Conservation (phyloP, 2,888 invertebrate genomes). For the Ctenicera cuprea region DNA sequence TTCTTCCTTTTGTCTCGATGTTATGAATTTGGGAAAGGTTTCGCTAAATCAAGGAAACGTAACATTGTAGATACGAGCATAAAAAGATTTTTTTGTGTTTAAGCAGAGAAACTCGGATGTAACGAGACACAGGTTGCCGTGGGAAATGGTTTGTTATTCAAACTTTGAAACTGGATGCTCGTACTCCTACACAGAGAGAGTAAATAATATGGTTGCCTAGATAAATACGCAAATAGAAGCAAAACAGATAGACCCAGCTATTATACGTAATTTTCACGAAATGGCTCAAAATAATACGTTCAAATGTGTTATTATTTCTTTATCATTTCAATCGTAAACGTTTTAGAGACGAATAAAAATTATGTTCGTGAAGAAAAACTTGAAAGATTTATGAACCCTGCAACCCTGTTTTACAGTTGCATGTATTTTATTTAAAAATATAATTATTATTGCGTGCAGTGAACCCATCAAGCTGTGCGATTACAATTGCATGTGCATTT, state of each 20-base stretch:
- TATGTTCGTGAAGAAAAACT: not conserved
- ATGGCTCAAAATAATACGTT: not conserved
- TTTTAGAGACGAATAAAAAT: too few species aligned
- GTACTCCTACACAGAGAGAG: not conserved
- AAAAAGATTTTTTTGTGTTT: not conserved
- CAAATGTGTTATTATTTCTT: not conserved
- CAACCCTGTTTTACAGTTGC: not conserved
- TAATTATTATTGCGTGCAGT: not conserved
- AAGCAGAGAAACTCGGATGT: not conserved
- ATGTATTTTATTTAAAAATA: not conserved
- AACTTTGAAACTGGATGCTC: conserved; percentile 19
- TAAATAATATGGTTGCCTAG: not conserved
- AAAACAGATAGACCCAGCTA: not conserved
- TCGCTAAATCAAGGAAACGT: not conserved
- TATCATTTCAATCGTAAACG: too few species aligned
- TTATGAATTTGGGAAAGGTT: not conserved
- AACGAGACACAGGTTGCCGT: not conserved
- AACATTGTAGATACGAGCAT: not conserved
- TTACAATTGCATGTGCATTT: conserved; percentile 14
- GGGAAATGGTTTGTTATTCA: conserved; percentile 7
- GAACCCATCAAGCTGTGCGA: not conserved
- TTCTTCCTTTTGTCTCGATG: not conserved
- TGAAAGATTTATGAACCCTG: not conserved
- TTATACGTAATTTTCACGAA: conserved; percentile 8
- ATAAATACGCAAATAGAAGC: not conserved